A percentile compares a stretch with the other conserved stretches of the same genome.
phyloP scores from a whole-genome alignment of 1,140 invertebrate genomes.

The Zeugodacus cucurbitae region DNA sequence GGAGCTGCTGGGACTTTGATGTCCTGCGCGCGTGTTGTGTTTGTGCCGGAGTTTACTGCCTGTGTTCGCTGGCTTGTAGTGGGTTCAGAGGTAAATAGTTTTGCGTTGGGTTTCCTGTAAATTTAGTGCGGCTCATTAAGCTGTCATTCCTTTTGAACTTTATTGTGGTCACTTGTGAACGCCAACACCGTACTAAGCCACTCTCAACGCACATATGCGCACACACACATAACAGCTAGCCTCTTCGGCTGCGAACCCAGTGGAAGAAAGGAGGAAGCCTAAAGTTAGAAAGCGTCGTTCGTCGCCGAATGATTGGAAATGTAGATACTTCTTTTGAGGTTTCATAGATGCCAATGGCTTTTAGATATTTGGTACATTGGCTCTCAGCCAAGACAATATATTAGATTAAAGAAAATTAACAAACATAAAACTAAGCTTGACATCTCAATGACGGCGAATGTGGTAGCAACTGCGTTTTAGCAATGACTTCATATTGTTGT shows the following conservation, averaged over 20 bases:
- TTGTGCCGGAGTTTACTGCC: not conserved
- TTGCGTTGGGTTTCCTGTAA: not conserved
- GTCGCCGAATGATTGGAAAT: not conserved
- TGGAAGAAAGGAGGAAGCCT: not conserved
- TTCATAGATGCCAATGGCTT: too few relatives aligned
- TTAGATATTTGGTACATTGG: too few relatives aligned
- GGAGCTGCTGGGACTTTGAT: not conserved
- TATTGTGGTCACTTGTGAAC: not conserved
- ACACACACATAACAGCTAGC: not conserved
- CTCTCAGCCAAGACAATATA: too few relatives aligned
- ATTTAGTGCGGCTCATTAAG: slow-evolving; percentile 30
- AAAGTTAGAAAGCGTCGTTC: too few relatives aligned
- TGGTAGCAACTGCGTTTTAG: too few relatives aligned
- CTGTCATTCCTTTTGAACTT: slow-evolving; percentile 32
- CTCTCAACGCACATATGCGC: not conserved
- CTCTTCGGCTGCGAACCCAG: not conserved
- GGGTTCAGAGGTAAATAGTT: slow-evolving; percentile 18
- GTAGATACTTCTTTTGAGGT: too few relatives aligned
- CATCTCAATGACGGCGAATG: too few relatives aligned
- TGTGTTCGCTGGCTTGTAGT: not conserved
- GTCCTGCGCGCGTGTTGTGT: not conserved
- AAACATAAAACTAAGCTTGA: too few relatives aligned
- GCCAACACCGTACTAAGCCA: not conserved
- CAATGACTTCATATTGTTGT: too few relatives aligned
- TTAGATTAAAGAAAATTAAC: too few relatives aligned